Evolutionary conservation across 2,113 vertebrate species (phyloP), one percentile per base, ranked within the genome.

Genomic region (cat (Felis catus)): DNA sequence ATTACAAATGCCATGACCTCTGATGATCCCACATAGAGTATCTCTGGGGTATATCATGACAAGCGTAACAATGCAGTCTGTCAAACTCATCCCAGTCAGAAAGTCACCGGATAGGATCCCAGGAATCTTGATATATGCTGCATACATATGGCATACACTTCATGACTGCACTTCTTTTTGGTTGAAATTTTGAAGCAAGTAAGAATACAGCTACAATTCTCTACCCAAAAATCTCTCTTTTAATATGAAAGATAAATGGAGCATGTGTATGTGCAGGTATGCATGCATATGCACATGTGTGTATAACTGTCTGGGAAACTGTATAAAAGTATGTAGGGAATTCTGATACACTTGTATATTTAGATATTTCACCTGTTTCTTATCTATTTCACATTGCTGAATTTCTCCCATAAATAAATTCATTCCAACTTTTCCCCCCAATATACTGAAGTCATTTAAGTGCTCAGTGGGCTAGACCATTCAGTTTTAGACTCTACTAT

Each of bases 21-120:
- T 5, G 13, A 25, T 95, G 97, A 97, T 94, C 95, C 94, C 53
- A 74, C 94, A 89, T 58, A 96, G 95, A 97, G 29, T 89, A 76
- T 79, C 95, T 97, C 93, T 97, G 86, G 53, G 76, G 89, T 97
- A 45, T 97, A 91, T 97, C 92, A 96, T 96, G 97, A 97, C 91
- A 98, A 94, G 68, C 90, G 63, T 97, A 98, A 98, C 97, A 98
- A 97, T 94, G 96, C 97, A 92, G 94, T 82, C 95, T 98, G 94
- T 98, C 98, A 98, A 94, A 97, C 92, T 95, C 74, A 73, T 70
- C 85, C 80, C 68, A 92, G 88, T 95, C 95, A 25, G 7, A 93
- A 97, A 97, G 94, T 63, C 91, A 8, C 90, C 70, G 48, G 80
- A 98, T 79, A 96, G 94, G 86, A 98, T 19, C 33, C 51, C 79